Evolutionary conservation across 2,888 invertebrate genomes (phyloP), one percentile per base, ranked within the genome.

Genomic region (Plebejus anna): DNA sequence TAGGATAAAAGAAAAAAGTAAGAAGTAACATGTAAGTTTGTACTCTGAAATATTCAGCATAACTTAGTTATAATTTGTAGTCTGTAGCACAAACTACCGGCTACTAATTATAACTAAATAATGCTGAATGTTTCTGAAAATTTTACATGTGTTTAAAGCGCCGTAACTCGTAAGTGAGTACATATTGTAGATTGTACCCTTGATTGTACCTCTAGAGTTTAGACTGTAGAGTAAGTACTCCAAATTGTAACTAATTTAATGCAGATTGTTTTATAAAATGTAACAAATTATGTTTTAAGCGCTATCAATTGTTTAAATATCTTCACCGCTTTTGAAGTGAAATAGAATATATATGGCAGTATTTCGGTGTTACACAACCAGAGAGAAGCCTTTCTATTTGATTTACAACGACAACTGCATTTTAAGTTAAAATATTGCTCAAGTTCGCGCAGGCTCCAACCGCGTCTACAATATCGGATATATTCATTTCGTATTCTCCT

Each of bases 331-430:
- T 66, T 32, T 13, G 66, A 13, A 66, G 32, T 32, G 5, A 32
- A 13, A 22, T 9, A 36, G 22, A 38, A 70, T 70, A 36, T 38
- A 71, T n/a, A 36, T 42, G 70, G 22, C 42, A 22, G 70, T 71
- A 71, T 71, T 71, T 42, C 42, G 38, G 9, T 9, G 42, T 7
- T 22, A n/a, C 42, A 71, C 9, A 71, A 71, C 38, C 71, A 36
- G 66, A 66, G 71, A 7, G 71, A 71, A 42, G n/a, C 2, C n/a
- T 42, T 71, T 71, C 42, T 11, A 71, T 71, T n/a, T 71, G 42
- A 71, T 71, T 71, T 70, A 70, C 70, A 71, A 71, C 71, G 71
- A 42, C 71, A 71, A 71, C 9, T 42, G 71, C 71, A 71, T 42
- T 38, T 71, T 22, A 71, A 42, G 38, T 11, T 71, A 71, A 71